phyloP scores from a whole-genome alignment of 2,888 invertebrate species.

The Creontiades dilutus region DNA sequence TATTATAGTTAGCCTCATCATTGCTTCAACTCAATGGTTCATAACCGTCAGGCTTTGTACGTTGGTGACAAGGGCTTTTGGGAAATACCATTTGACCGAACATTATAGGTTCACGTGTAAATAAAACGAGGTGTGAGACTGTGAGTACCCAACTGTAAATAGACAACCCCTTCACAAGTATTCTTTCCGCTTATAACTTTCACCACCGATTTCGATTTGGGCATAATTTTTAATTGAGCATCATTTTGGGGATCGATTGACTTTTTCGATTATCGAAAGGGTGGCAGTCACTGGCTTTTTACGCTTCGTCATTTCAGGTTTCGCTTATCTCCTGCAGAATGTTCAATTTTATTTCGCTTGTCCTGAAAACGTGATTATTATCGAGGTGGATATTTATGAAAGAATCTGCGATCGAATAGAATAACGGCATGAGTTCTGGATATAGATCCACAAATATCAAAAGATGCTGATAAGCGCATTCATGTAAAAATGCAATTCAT shows the following conservation, averaged over 20 bases:
- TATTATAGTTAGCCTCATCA: neutral
- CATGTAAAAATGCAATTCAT: too few species aligned
- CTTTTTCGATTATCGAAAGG: neutral
- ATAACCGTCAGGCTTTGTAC: neutral
- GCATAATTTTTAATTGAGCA: too few species aligned
- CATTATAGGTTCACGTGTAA: neutral
- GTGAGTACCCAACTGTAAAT: neutral
- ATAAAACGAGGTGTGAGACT: neutral
- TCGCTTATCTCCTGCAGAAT: neutral
- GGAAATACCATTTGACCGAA: too few species aligned
- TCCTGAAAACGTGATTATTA: neutral
- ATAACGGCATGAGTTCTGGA: too few species aligned
- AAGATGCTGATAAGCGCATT: too few species aligned
- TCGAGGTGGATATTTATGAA: too few species aligned
- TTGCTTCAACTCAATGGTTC: neutral
- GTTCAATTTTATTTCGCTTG: neutral
- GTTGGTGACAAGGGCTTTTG: too few species aligned
- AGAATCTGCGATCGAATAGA: too few species aligned
- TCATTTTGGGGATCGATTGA: neutral
- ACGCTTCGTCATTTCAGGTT: neutral
- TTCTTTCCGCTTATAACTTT: too few species aligned
- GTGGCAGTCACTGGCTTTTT: constrained; percentile 24
- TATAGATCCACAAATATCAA: too few species aligned
- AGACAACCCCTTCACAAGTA: neutral
- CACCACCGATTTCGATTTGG: too few species aligned